phyloP scores from a whole-genome alignment of 2,797 vertebrate species.

The Molothrus aeneus region DNA sequence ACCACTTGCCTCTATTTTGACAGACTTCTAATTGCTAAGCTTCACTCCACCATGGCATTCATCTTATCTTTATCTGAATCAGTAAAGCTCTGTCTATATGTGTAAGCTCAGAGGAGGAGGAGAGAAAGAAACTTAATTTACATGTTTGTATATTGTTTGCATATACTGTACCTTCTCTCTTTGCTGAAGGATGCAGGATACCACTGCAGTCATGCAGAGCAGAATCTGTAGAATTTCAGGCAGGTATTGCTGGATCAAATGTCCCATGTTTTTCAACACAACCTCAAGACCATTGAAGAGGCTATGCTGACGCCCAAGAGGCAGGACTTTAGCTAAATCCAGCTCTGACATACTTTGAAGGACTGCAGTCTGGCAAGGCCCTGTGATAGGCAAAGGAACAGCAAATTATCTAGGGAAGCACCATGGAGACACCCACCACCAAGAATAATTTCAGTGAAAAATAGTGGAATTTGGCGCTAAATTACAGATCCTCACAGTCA shows the following conservation, averaged over 20 bases:
- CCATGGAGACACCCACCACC: not conserved
- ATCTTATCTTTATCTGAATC: not conserved
- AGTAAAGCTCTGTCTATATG: not conserved
- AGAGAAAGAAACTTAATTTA: not conserved
- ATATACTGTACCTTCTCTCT: slow-evolving; percentile 84
- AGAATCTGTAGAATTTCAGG: slow-evolving; percentile 92
- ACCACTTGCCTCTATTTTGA: not conserved
- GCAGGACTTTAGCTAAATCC: slow-evolving; percentile 84
- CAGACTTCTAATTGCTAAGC: not conserved
- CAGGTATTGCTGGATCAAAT: slow-evolving; percentile 86
- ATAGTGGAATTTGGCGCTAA: not conserved
- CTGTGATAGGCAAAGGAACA: slow-evolving; percentile 64
- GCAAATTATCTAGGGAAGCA: not conserved
- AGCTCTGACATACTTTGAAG: slow-evolving; percentile 79
- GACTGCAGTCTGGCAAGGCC: slow-evolving; percentile 84
- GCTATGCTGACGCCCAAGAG: slow-evolving; percentile 93
- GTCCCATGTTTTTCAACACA: slow-evolving; percentile 90
- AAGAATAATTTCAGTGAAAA: not conserved
- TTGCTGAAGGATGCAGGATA: slow-evolving; percentile 82
- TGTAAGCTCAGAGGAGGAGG: not conserved
- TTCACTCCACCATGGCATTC: not conserved
- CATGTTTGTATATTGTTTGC: not conserved
- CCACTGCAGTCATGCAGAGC: slow-evolving; percentile 86
- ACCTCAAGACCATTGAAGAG: slow-evolving; percentile 88
- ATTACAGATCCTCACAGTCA: not conserved